These are phyloP conservation scores for Perca fluviatilis DNA, from an alignment of 2,113 vertebrate species.

Conservation along the genomic window DNA sequence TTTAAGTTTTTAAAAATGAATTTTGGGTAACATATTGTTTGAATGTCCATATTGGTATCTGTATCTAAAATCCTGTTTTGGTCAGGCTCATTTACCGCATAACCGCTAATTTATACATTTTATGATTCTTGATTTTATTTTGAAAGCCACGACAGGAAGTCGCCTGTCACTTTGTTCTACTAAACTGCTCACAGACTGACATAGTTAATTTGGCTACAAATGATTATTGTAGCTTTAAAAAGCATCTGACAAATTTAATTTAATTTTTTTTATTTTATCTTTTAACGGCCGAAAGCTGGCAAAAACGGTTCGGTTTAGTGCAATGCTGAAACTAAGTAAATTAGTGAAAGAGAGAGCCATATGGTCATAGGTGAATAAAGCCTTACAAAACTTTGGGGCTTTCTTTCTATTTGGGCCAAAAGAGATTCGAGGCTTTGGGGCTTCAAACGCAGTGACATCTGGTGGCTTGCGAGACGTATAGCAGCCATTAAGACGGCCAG, in stretches of 20 bases:
- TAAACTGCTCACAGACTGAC: too few species aligned
- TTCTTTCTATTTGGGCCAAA: too few species aligned
- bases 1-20: too few species aligned
- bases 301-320: neutral
- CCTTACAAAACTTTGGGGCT: too few species aligned
- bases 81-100: neutral
- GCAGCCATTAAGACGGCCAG: too few species aligned
- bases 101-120: neutral
- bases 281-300: neutral
- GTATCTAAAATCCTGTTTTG: neutral
- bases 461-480: too few species aligned
- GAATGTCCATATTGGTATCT: too few species aligned
- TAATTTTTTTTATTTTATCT: neutral
- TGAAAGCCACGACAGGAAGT: constrained; percentile 35
- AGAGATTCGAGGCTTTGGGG: too few species aligned
- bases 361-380: too few species aligned
- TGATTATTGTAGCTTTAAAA: neutral
- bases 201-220: neutral
- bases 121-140: constrained; percentile 41
- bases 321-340: neutral
- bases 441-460: too few species aligned
- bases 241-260: neutral
- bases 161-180: neutral
- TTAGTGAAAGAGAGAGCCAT: too few species aligned
- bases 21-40: too few species aligned